A percentile compares a stretch with the other conserved stretches of the same genome.
Evolutionary conservation across 2,888 invertebrate species (phyloP).

Genomic region (Agrilus cyanescens): DNA sequence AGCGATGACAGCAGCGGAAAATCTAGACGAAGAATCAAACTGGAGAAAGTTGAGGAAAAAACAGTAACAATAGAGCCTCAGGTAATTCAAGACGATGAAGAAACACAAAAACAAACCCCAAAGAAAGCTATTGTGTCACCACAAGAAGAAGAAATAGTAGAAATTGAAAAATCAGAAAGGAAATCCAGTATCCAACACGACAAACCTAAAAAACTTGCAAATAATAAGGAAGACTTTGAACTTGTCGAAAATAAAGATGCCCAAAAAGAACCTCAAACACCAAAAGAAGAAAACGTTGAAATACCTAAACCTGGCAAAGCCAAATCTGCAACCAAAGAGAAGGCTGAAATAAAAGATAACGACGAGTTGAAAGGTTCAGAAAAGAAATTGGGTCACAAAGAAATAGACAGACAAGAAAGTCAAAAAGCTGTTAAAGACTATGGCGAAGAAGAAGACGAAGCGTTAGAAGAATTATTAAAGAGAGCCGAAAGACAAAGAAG

Average conservation of each 20-base stretch:
- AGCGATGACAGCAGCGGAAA: too few relatives aligned
- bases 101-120: conserved; percentile 20
- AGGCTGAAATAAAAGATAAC: conserved; percentile 16
- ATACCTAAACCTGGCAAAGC: conserved; percentile 18
- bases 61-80: conserved; percentile 12
- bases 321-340: conserved; percentile 17
- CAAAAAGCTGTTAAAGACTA: conserved; percentile 25
- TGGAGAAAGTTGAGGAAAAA: too few relatives aligned
- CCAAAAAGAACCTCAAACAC: conserved; percentile 14
- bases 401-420: conserved; percentile 16
- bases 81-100: conserved; percentile 34
- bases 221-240: conserved; percentile 16
- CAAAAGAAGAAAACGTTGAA: conserved; percentile 15
- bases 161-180: conserved; percentile 25
- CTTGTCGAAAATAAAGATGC: conserved; percentile 17
- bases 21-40: too few relatives aligned
- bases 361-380: conserved; percentile 13
- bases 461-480: conserved; percentile 50
- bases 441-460: conserved; percentile 43
- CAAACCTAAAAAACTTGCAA: conserved; percentile 18
- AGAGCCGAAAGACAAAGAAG: conserved; percentile 58
- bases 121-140: too few relatives aligned
- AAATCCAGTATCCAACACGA: conserved; percentile 28
- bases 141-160: too few relatives aligned
- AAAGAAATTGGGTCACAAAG: conserved; percentile 11